Conservation (phyloP, 2,113 vertebrate genomes). For the Pseudorectes ferrugineus region DNA sequence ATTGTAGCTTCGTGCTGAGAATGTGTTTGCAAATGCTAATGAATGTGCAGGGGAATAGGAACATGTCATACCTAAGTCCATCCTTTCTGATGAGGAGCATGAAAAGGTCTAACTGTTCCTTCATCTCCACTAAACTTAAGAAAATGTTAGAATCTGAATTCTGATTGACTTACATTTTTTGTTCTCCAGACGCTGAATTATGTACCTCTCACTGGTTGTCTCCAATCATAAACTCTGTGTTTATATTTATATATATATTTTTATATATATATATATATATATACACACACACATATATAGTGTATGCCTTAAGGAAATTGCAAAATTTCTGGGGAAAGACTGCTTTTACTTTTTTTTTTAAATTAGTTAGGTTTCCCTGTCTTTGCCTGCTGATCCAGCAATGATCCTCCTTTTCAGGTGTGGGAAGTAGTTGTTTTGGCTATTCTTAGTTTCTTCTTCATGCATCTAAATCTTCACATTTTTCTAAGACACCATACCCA, state of each 20-base stretch:
- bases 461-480: background rate
- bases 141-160: background rate
- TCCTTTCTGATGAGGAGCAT: background rate
- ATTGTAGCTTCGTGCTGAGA: background rate
- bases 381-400: background rate
- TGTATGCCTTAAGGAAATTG: background rate
- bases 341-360: background rate
- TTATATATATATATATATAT: background rate
- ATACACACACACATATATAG: accelerated
- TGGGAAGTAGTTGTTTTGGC: background rate
- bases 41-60: background rate
- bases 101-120: background rate
- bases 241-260: background rate
- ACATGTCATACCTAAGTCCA: background rate
- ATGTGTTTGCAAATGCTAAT: background rate
- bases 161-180: background rate
- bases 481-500: background rate
- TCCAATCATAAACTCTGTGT: background rate
- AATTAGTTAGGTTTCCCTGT: background rate
- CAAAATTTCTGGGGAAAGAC: background rate
- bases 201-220: background rate
- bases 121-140: background rate
- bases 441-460: background rate
- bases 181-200: background rate
- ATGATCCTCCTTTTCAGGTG: background rate